Evolutionary conservation across 2,888 invertebrate genomes (phyloP).

Genomic region (Oegoconia quadripuncta): DNA sequence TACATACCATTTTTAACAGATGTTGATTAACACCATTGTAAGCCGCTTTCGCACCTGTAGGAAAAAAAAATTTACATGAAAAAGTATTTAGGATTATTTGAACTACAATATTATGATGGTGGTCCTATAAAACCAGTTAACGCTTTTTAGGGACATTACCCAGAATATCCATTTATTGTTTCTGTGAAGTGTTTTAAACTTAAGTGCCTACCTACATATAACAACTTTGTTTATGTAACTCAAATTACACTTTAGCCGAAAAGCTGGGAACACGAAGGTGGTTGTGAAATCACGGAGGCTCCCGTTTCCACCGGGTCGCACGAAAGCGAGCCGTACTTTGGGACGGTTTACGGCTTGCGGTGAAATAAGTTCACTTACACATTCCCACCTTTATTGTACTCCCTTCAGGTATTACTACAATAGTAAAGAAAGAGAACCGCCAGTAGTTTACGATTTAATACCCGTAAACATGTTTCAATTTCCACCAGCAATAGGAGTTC

Average conservation of each 20-base stretch:
- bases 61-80: constrained; percentile 23
- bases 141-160: no score
- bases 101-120: no score
- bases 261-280: constrained; percentile 24
- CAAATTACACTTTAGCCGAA: constrained; percentile 26
- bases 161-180: background rate
- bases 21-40: constrained; percentile 27
- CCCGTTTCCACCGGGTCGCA: constrained; percentile 16
- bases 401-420: constrained; percentile 7
- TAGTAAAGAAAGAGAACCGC: constrained; percentile 2
- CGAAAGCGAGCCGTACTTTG: constrained; percentile 27
- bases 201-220: background rate
- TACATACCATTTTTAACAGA: constrained; percentile 36
- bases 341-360: constrained; percentile 37
- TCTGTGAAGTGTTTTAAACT: no score
- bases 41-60: constrained; percentile 52
- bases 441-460: constrained; percentile 1
- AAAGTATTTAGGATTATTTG: background rate
- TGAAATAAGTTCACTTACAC: constrained; percentile 44
- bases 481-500: background rate
- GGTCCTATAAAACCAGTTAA: no score
- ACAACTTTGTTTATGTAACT: constrained; percentile 6
- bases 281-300: constrained; percentile 31
- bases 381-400: constrained; percentile 35
- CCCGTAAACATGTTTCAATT: constrained; percentile 1